Evolutionary conservation across 2,888 invertebrate genomes (phyloP), one percentile per base, ranked within the genome.

Genomic region (Digitonthophagus gazella): DNA sequence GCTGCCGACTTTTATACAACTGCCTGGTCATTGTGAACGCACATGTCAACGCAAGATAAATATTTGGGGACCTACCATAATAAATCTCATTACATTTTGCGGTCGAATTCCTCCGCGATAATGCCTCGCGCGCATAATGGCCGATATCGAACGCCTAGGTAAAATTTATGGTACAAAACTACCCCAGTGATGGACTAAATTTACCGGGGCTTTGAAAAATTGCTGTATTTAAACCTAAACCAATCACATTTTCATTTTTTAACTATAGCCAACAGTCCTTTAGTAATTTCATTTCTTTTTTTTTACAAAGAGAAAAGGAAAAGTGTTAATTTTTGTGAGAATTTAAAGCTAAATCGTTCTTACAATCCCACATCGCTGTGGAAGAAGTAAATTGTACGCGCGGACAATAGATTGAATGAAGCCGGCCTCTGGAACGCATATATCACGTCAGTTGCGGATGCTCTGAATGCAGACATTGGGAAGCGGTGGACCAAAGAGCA

Each of bases 41-140:
- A 71, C 54, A 70, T 65, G 75, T 76, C 76, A 75, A 72, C 74
- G 73, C 71, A 75, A 74, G 75, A 77, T 77, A 77, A 77, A 77
- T 76, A 77, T 77, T 77, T 76, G 74, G 76, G 75, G 74, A 76
- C 72, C 70, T 72, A 69, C 73, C 74, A 74, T 77, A 77, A 77
- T 77, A 77, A 77, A 77, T 77, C 76, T 77, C 76, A 76, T 77
- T 77, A 76, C 76, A 74, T 73, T 76, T 74, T 77, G 77, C 75
- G 77, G 76, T 76, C 72, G 75, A 75, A 73, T 76, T 77, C 76
- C 76, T 75, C 72, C 74, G 15, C 15, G 28, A 44, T 44, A 44
- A 44, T 44, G 28, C 28, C 28, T 44, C 28, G 28, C 28, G 28
- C 3, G 28, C 3, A 44, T 44, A 44, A 44, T 44, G 28, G 28